Base-by-base conservation (phyloP, 2,888 invertebrate genomes). In the Amblyjoppa fuscipennis region DNA sequence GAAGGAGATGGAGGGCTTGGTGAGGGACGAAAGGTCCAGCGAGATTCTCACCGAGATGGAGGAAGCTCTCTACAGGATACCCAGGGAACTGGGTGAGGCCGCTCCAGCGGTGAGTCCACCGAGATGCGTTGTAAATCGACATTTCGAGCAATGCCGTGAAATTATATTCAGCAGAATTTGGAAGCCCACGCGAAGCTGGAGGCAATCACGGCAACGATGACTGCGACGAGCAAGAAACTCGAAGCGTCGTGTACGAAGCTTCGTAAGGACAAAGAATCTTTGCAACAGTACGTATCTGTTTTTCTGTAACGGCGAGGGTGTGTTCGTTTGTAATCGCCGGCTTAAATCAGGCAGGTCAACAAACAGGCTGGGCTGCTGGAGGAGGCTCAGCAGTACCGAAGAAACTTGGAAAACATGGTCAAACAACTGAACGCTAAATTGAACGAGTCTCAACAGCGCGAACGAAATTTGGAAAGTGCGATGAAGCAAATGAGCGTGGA, bases 21-120 rank as follows among this genome's bases (percentile, higher is more conserved):
- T 91, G 7, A 89, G 86, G 2, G 90, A 91, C 71, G 91, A 91
- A 7, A 88, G 88, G 78, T 87, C 88, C 1, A 89, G 87, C 82
- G 88, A 90, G 79, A 92, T 92, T 78, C 82, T 92, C 6, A 87
- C 78, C 4, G 86, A 92, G 61, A 92, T 92, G 89, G 89, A 92
- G 81, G 90, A 91, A 75, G 85, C 88, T 64, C 69, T 92, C 20
- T 61, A 88, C 11, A 88, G 89, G 69, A 88, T 92, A 88, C 87
- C 90, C 4, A 75, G 49, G 25, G 89, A 88, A 41, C 41, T 73
- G 28, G 87, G 83, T 28, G 89, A 89, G 87, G 77, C 83, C 51
- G 28, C 88, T 28, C 77, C 84, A 16, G 87, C 84, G 73, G 91
- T 91, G 86, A 87, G 82, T 86, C n/a, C 13, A 49, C 4, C 45